phyloP scores from a whole-genome alignment of 2,797 vertebrate genomes.

The Amphiprion clarkii region DNA sequence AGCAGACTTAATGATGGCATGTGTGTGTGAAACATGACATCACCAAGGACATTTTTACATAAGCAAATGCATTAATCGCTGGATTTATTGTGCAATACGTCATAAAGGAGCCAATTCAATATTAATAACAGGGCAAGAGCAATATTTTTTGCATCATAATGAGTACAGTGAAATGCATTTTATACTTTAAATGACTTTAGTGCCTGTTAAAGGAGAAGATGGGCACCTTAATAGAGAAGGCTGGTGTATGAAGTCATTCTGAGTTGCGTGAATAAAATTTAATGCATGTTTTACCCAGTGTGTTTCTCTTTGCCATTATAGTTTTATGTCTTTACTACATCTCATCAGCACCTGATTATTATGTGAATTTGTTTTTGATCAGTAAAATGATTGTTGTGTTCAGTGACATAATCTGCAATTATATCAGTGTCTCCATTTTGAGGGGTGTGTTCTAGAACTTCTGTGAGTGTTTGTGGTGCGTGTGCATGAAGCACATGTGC shows the following conservation, averaged over 20 bases:
- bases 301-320: conserved; percentile 36
- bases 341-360: no score
- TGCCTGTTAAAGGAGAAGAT: conserved; percentile 30
- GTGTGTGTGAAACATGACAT: conserved; percentile 65
- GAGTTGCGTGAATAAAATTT: conserved; percentile 20
- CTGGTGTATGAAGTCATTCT: conserved; percentile 28
- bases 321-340: neutral
- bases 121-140: neutral
- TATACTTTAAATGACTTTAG: neutral
- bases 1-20: conserved; percentile 51
- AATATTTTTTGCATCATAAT: neutral
- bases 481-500: no score
- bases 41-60: conserved; percentile 28
- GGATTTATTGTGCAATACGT: conserved; percentile 1
- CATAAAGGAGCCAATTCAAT: conserved; percentile 15
- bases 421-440: conserved; percentile 1
- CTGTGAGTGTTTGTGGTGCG: no score
- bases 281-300: conserved; percentile 8
- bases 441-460: no score
- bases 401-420: conserved; percentile 11
- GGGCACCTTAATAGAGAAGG: conserved; percentile 11
- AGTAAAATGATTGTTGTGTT: conserved; percentile 22
- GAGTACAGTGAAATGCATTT: neutral
- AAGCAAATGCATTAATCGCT: conserved; percentile 6
- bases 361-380: conserved; percentile 32